Evolutionary conservation across 2,113 vertebrate species (phyloP).

Genomic region (Centrocercus urophasianus): DNA sequence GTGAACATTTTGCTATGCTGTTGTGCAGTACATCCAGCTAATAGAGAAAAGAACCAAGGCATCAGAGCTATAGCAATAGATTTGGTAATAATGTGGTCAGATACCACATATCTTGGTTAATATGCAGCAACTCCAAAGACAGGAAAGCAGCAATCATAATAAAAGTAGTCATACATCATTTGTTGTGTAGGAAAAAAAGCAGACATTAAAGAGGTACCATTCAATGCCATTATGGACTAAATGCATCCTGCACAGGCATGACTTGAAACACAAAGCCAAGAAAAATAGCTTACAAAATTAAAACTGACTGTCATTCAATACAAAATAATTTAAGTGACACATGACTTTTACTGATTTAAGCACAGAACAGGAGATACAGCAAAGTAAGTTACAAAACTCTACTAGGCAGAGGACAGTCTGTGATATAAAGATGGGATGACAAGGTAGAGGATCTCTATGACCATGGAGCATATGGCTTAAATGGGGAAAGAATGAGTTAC

Average conservation of each 20-base stretch:
- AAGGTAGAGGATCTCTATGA: not conserved
- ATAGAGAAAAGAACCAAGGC: not conserved
- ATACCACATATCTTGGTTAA: not conserved
- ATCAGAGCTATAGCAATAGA: not conserved
- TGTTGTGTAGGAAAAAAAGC: not conserved
- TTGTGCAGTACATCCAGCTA: not conserved
- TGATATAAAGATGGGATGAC: constrained; percentile 44
- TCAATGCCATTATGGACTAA: not conserved
- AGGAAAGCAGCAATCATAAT: not conserved
- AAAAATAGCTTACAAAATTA: not conserved
- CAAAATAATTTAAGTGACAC: not conserved
- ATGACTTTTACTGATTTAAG: not conserved
- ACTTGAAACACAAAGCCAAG: not conserved
- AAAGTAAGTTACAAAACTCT: not conserved
- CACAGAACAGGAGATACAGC: not conserved
- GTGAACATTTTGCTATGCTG: not conserved
- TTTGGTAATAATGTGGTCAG: not conserved
- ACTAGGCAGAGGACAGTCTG: not conserved
- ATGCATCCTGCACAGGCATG: not conserved
- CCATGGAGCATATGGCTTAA: constrained; percentile 2
- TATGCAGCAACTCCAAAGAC: not conserved
- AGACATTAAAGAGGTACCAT: not conserved
- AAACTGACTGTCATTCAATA: not conserved
- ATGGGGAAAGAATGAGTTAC: constrained; percentile 12
- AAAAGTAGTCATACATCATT: not conserved